A percentile compares a stretch with the other conserved stretches of the same genome.
These are phyloP conservation scores for Lycaon pictus DNA, from an alignment of 2,113 vertebrate genomes.

Conservation along the genomic window DNA sequence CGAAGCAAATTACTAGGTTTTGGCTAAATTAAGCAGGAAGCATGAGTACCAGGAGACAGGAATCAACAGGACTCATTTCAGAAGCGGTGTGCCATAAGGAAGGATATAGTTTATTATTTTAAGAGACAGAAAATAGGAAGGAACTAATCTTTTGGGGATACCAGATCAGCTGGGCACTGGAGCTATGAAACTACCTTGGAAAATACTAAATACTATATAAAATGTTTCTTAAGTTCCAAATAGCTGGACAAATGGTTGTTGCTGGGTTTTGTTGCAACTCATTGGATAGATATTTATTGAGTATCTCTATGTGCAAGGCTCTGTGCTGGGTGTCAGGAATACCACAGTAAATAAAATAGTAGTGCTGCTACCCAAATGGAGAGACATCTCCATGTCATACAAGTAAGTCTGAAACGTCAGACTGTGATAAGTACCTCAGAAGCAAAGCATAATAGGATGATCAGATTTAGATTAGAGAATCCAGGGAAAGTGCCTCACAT, in stretches of 20 bases:
- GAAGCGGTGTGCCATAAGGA: not conserved
- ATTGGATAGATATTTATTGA: not conserved
- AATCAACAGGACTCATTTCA: not conserved
- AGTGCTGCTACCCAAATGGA: not conserved
- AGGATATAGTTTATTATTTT: not conserved
- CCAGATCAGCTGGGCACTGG: not conserved
- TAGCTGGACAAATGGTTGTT: not conserved
- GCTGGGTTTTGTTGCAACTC: not conserved
- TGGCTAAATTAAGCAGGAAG: not conserved
- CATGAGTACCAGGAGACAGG: not conserved
- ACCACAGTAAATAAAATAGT: slow-evolving; percentile 23
- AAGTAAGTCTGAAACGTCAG: slow-evolving; percentile 28
- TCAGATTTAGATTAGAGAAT: slow-evolving; percentile 1
- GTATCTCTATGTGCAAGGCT: not conserved
- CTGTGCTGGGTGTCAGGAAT: not conserved
- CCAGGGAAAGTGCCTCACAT: not conserved
- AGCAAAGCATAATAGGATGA: slow-evolving; percentile 9
- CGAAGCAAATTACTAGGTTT: not conserved
- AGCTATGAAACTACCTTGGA: not conserved
- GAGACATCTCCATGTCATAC: not conserved
- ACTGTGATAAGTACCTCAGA: slow-evolving; percentile 30
- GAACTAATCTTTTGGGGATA: not conserved
- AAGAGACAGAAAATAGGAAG: not conserved
- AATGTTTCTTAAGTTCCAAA: not conserved
- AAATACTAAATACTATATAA: not conserved